Evolutionary conservation across 2,113 vertebrate species (phyloP).

Genomic region (Nannobrachium achirus): DNA sequence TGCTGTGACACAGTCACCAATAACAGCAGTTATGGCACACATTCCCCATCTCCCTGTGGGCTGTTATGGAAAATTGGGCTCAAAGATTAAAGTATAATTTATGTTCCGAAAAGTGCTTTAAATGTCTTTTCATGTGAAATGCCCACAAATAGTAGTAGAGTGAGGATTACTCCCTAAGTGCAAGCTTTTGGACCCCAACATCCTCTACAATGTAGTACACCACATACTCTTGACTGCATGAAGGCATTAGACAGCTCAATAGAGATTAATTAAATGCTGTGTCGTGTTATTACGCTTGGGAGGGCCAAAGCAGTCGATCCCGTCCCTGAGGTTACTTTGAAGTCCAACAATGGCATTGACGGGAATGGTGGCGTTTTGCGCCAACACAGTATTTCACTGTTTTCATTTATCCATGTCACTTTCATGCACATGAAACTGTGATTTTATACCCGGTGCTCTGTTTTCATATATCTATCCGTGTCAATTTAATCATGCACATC

Average conservation of each 20-base stretch:
- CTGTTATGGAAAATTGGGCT: conserved; percentile 33
- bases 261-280: conserved; percentile 30
- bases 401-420: too few species aligned
- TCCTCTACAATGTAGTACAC: conserved; percentile 34
- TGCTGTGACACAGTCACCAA: conserved; percentile 28
- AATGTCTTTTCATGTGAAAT: conserved; percentile 4
- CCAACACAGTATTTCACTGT: too few species aligned
- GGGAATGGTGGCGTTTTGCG: too few species aligned
- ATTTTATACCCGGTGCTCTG: too few species aligned
- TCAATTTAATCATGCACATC: too few species aligned
- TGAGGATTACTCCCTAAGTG: conserved; percentile 31
- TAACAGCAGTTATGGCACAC: conserved; percentile 17
- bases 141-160: conserved; percentile 12
- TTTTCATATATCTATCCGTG: too few species aligned
- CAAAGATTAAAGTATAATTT: conserved; percentile 38
- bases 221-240: conserved; percentile 5
- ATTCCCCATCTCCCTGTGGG: conserved; percentile 23
- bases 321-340: conserved; percentile 15
- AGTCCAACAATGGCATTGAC: neutral
- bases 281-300: conserved; percentile 31
- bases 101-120: conserved; percentile 39
- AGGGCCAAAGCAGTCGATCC: conserved; percentile 6
- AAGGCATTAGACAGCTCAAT: conserved; percentile 28
- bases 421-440: too few species aligned
- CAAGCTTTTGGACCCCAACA: conserved; percentile 28